Percentiles rank a stretch among this genome's conserved stretches.
These are phyloP conservation scores for Drosophila aldrichi DNA, from an alignment of 2,888 invertebrate genomes.

Conservation along the genomic window DNA sequence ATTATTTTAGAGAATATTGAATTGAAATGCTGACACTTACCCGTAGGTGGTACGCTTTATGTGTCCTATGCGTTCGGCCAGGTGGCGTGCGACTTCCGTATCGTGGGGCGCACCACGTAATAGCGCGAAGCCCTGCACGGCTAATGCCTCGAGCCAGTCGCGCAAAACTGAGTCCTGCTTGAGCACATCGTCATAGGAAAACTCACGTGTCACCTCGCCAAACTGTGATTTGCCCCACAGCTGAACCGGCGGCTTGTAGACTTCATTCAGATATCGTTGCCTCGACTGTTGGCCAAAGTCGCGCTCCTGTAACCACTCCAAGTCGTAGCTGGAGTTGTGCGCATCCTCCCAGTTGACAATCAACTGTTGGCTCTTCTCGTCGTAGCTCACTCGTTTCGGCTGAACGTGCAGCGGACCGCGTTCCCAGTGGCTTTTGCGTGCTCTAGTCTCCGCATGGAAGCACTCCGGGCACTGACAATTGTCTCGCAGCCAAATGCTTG, in stretches of 20 bases:
- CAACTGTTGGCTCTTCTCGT: slow-evolving; percentile 56
- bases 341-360: slow-evolving; percentile 88
- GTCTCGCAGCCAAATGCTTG: slow-evolving; percentile 90
- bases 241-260: slow-evolving; percentile 86
- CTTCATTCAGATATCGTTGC: slow-evolving; percentile 85
- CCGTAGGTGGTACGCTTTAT: slow-evolving; percentile 91
- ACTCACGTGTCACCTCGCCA: slow-evolving; percentile 85
- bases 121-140: slow-evolving; percentile 88
- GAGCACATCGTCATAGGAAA: slow-evolving; percentile 87
- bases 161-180: slow-evolving; percentile 85
- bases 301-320: slow-evolving; percentile 88
- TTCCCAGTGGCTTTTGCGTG: slow-evolving; percentile 88
- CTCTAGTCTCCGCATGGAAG: slow-evolving; percentile 88
- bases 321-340: slow-evolving; percentile 87
- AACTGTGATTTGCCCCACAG: slow-evolving; percentile 87
- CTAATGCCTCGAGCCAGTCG: slow-evolving; percentile 88
- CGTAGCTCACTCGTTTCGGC: slow-evolving; percentile 48
- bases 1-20: background rate
- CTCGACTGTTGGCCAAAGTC: slow-evolving; percentile 86
- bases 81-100: slow-evolving; percentile 86
- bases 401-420: slow-evolving; percentile 85
- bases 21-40: slow-evolving; percentile 76
- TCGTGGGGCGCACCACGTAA: slow-evolving; percentile 87
- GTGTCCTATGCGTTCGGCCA: slow-evolving; percentile 89
- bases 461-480: slow-evolving; percentile 90